These are phyloP conservation scores for Lingula anatina DNA, from an alignment of 2,888 invertebrate genomes.

Conservation along the genomic window DNA sequence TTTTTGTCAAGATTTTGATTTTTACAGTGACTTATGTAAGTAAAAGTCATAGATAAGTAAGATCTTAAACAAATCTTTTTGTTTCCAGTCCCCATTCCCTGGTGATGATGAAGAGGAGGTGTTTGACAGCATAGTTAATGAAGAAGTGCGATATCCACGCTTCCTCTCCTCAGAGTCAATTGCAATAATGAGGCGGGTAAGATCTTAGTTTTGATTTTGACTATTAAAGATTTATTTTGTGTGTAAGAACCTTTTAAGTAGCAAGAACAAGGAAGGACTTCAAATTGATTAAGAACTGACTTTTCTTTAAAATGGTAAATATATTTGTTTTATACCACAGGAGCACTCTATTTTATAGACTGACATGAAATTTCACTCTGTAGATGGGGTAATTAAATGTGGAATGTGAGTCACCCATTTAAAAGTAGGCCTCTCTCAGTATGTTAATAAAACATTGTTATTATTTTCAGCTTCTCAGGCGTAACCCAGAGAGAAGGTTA, in stretches of 20 bases:
- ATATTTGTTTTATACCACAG: too few species aligned
- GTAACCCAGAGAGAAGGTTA: constrained; percentile 94
- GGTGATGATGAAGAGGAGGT: constrained; percentile 99
- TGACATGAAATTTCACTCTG: too few species aligned
- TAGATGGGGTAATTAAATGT: too few species aligned
- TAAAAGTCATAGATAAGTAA: too few species aligned
- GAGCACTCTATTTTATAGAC: too few species aligned
- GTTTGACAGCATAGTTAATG: constrained; percentile 99
- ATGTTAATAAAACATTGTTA: too few species aligned
- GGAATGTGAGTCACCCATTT: too few species aligned
- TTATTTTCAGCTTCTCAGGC: constrained; percentile 79
- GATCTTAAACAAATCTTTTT: too few species aligned
- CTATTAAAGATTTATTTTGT: background rate
- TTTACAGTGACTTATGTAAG: too few species aligned
- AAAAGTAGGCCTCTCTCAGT: too few species aligned
- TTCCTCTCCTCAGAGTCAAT: constrained; percentile 96
- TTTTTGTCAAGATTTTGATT: too few species aligned
- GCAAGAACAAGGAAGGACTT: background rate
- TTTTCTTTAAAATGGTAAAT: background rate
- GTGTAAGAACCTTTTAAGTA: background rate
- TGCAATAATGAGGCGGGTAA: constrained; percentile 96
- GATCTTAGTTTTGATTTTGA: constrained; percentile 24
- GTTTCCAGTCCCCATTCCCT: constrained; percentile 84
- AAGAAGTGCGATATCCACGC: constrained; percentile 98
- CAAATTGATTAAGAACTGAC: too few species aligned